These are phyloP conservation scores for Tanypteryx hageni DNA, from an alignment of 2,888 invertebrate species.

Conservation along the genomic window DNA sequence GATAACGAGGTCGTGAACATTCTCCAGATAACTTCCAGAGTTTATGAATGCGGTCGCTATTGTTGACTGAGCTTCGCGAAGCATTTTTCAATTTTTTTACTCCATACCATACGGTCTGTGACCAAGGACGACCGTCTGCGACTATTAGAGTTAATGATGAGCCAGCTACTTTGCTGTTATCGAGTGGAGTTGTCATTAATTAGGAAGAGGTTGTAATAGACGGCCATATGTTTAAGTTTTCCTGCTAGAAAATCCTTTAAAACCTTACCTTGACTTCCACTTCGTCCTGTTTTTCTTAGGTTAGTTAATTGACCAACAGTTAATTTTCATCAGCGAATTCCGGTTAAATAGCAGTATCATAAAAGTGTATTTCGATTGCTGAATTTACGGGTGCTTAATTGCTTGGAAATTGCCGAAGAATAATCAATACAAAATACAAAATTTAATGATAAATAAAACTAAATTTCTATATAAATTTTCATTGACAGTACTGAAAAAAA, in stretches of 20 bases:
- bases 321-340: neutral
- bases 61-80: conserved; percentile 33
- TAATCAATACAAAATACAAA: too few species aligned
- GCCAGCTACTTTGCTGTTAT: conserved; percentile 42
- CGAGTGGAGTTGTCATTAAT: conserved; percentile 41
- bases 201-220: conserved; percentile 38
- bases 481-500: too few species aligned
- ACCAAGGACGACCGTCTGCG: neutral
- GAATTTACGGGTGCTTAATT: too few species aligned
- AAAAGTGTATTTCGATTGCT: too few species aligned
- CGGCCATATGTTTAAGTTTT: conserved; percentile 37
- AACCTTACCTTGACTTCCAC: neutral
- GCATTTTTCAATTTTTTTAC: neutral
- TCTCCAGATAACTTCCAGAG: conserved; percentile 15
- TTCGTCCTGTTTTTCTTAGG: neutral
- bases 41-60: conserved; percentile 42
- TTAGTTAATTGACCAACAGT: neutral
- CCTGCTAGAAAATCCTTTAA: conserved; percentile 7
- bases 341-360: too few species aligned
- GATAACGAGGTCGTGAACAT: conserved; percentile 47
- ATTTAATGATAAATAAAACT: too few species aligned
- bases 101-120: neutral
- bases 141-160: neutral
- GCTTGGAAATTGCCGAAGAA: too few species aligned
- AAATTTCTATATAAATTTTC: too few species aligned